phyloP scores from a whole-genome alignment of 1,140 invertebrate species.

The Orussus abietinus region DNA sequence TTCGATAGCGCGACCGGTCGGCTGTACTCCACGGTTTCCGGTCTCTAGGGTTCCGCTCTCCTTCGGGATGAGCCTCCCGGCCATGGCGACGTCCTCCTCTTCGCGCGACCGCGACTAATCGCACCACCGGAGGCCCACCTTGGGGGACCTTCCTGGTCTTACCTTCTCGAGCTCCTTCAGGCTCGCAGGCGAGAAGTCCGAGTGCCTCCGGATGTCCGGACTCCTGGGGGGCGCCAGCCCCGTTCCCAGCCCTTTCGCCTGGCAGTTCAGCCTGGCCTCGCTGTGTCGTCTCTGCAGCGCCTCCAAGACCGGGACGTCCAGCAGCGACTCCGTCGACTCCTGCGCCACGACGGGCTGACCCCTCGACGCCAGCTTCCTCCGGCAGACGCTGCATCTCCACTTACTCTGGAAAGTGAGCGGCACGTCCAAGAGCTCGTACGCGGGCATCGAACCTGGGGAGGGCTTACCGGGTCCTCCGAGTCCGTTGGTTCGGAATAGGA shows the following conservation, averaged over 20 bases:
- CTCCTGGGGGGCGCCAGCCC: constrained; percentile 72
- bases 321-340: constrained; percentile 73
- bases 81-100: too few species aligned
- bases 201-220: constrained; percentile 73
- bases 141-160: too few species aligned
- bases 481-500: constrained; percentile 81
- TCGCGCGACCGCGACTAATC: too few species aligned
- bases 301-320: constrained; percentile 74
- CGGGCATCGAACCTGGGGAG: too few species aligned
- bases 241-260: constrained; percentile 46
- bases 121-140: too few species aligned
- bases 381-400: constrained; percentile 77
- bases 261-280: constrained; percentile 66
- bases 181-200: constrained; percentile 78
- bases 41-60: too few species aligned
- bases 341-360: constrained; percentile 63
- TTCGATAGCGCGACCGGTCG: too few species aligned
- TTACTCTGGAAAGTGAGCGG: constrained; percentile 59
- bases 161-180: constrained; percentile 82
- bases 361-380: constrained; percentile 71
- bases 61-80: too few species aligned
- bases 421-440: too few species aligned
- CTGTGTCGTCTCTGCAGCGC: constrained; percentile 72
- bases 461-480: constrained; percentile 74
- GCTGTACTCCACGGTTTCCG: too few species aligned